Base-by-base conservation (phyloP, 92 coral and sea anemone species). In the Parazoanthus atlanticus region DNA sequence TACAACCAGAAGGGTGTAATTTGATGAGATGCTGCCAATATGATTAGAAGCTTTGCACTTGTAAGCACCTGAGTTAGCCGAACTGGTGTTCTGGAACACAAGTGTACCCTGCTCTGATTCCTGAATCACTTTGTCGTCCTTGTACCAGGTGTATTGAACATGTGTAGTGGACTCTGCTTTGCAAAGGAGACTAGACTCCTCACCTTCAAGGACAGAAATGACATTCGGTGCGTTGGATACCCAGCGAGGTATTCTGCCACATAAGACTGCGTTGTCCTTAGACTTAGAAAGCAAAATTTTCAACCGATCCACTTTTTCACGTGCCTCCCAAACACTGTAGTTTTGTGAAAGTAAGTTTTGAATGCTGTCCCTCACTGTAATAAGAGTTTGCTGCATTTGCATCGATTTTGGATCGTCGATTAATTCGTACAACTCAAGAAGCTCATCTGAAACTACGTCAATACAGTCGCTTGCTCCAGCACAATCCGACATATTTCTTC, bases 381-480 rank as follows among this genome's bases (percentile, higher is more conserved):
- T 36, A 71, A 93, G 80, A 23, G 79, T 76, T 76, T 80, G 81
- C 38, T 90, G 86, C 29, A 89, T 86, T 70, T 78, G 79, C 8
- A 85, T 33, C 23, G 95, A 93, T 66, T 76, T 81, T 43, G 90
- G 79, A 52, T 88, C 88, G 71, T 91, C 92, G 72, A 88, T 91
- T 33, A 82, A 89, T 26, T 86, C 76, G 81, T 93, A 93, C 82
- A 93, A 78, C 32, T 86, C 91, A 23, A 78, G 83, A 71, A 84
- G 82, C 8, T 92, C 91, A 19, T 91, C 88, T 67, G 91, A 85
- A 29, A 89, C 46, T 46, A 82, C 78, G 8, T 86, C 88, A 58
- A 93, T 66, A 54, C 95, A 93, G 66, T 93, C 95, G 19, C 77
- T 81, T 19, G 91, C 81, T 25, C 95, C 93, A 21, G 95, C 70